phyloP scores from a whole-genome alignment of 1,140 invertebrate genomes.

The Physella acuta region DNA sequence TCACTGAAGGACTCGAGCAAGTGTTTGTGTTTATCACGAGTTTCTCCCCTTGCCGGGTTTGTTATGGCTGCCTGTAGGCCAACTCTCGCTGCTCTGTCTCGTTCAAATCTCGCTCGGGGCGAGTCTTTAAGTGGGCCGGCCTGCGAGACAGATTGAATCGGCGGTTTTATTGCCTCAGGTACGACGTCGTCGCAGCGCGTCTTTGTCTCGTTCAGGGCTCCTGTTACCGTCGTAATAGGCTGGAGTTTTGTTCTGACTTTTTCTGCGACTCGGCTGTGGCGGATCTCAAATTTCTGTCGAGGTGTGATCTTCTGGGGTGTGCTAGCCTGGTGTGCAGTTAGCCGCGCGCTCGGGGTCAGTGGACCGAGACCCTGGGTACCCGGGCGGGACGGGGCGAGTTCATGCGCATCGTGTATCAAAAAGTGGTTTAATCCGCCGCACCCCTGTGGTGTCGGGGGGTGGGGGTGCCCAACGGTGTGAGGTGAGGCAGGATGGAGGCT shows the following conservation, averaged over 20 bases:
- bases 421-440: too few species aligned
- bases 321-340: too few species aligned
- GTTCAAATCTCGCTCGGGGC: constrained; percentile 17
- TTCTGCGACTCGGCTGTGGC: constrained; percentile 1
- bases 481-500: too few species aligned
- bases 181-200: neutral
- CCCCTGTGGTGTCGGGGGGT: too few species aligned
- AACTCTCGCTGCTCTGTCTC: constrained; percentile 20
- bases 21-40: too few species aligned
- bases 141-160: neutral
- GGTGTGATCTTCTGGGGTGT: constrained; percentile 24
- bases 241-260: neutral
- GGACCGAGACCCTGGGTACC: too few species aligned
- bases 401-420: too few species aligned
- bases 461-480: too few species aligned
- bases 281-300: constrained; percentile 21
- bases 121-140: neutral
- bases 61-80: neutral
- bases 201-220: neutral
- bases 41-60: neutral
- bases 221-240: neutral
- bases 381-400: too few species aligned
- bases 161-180: too few species aligned
- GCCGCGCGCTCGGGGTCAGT: too few species aligned
- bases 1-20: neutral